Percentiles rank a stretch among this genome's conserved stretches.
Conservation (phyloP, 2,113 vertebrate genomes). For the Myiopsitta monachus region DNA sequence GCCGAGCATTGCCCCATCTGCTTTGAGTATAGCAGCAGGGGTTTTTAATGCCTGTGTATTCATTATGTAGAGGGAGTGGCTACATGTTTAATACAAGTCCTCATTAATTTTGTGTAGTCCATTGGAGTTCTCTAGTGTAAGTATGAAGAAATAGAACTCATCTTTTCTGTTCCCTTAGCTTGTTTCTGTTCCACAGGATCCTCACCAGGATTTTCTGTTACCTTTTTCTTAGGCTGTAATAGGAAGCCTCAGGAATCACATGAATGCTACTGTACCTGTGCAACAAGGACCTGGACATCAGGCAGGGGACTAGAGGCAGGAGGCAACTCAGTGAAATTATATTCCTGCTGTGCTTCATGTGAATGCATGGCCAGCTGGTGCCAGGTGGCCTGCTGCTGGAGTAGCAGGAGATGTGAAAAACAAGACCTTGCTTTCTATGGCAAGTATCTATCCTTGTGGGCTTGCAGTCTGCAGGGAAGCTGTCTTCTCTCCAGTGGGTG, state of each 20-base stretch:
- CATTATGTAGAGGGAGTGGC: not conserved
- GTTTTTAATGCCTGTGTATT: not conserved
- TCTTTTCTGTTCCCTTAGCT: not conserved
- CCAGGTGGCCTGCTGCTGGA: not conserved
- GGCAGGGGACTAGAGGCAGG: not conserved
- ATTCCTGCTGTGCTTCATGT: not conserved
- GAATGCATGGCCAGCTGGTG: not conserved
- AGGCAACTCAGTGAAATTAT: not conserved
- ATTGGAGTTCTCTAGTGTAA: not conserved
- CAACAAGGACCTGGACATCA: not conserved
- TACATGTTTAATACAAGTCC: not conserved
- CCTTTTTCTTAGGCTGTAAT: not conserved
- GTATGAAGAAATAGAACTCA: not conserved
- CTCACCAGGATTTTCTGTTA: not conserved
- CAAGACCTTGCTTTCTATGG: not conserved
- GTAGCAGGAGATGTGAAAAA: not conserved
- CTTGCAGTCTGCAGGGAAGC: not conserved
- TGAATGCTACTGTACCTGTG: not conserved
- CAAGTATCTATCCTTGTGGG: not conserved
- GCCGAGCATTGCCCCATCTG: not conserved
- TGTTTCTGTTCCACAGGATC: not conserved
- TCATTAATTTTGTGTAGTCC: conserved; percentile 14
- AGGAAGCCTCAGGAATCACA: not conserved
- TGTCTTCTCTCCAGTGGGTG: not conserved
- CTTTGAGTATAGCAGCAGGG: conserved; percentile 20